Percentiles rank a stretch among this genome's conserved stretches.
These are phyloP conservation scores for Riparia riparia DNA, from an alignment of 2,113 vertebrate species.

Conservation along the genomic window DNA sequence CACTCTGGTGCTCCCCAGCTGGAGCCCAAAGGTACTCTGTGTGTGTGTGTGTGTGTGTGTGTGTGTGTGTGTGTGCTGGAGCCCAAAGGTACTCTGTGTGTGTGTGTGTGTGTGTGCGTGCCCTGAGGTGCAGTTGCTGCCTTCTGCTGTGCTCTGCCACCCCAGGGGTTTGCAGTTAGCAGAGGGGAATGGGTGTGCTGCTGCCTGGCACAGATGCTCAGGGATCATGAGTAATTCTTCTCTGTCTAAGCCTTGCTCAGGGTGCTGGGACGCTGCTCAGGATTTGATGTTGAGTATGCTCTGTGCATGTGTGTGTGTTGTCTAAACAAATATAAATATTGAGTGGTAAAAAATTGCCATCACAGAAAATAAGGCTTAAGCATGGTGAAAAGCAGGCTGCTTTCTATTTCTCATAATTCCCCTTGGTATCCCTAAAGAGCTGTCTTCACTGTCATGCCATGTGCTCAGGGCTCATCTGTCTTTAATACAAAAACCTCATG, in stretches of 20 bases:
- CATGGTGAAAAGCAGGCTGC: neutral
- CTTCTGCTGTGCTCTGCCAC: neutral
- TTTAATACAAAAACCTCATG: neutral
- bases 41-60: neutral
- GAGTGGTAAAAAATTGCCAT: neutral
- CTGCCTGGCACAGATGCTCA: neutral
- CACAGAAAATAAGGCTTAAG: neutral
- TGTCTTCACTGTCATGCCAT: neutral
- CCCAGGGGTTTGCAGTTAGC: neutral
- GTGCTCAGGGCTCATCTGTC: neutral
- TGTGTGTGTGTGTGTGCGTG: neutral
- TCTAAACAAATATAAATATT: neutral
- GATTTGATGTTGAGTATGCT: neutral
- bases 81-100: neutral
- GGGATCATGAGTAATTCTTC: neutral
- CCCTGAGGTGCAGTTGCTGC: neutral
- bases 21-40: neutral
- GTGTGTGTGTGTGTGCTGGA: neutral
- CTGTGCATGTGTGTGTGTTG: neutral
- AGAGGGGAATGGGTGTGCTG: neutral
- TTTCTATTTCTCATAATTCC: neutral
- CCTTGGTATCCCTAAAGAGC: neutral
- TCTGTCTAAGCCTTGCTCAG: neutral
- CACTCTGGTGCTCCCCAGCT: neutral
- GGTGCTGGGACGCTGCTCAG: neutral